Evolutionary conservation across 2,113 vertebrate species (phyloP).

Genomic region (Capra hircus): DNA sequence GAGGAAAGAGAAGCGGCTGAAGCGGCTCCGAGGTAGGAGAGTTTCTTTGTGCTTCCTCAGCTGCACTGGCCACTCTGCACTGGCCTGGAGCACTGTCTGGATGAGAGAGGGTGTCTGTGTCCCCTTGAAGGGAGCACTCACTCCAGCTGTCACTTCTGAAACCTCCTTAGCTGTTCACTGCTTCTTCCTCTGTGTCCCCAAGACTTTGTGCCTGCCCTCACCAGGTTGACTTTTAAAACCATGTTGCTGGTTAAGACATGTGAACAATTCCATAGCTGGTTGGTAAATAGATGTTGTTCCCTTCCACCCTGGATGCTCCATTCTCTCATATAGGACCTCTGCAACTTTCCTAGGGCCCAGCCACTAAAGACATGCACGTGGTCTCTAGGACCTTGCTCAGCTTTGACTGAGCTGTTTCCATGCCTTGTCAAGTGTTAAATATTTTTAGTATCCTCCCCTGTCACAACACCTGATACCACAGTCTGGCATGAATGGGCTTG

Average conservation of each 20-base stretch:
- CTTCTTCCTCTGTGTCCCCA: not conserved
- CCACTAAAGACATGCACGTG: not conserved
- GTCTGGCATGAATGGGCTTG: not conserved
- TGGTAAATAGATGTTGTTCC: not conserved
- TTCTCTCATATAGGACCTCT: not conserved
- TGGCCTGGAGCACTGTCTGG: not conserved
- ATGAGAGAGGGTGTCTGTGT: not conserved
- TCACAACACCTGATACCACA: not conserved
- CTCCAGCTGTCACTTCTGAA: not conserved
- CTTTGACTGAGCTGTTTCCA: not conserved
- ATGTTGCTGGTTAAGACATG: not conserved
- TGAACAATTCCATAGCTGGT: not conserved
- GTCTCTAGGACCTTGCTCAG: not conserved
- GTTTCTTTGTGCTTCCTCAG: not conserved
- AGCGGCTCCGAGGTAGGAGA: constrained; percentile 92
- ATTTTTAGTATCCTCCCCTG: not conserved
- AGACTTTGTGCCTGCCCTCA: not conserved
- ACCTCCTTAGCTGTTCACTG: not conserved
- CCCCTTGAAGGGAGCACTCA: not conserved
- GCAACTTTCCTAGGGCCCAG: not conserved
- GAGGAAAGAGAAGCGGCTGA: constrained; percentile 96
- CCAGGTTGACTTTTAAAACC: not conserved
- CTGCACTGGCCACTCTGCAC: not conserved
- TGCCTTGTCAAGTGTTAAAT: not conserved
- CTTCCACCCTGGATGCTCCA: not conserved